A percentile compares a stretch with the other conserved stretches of the same genome.
phyloP scores from a whole-genome alignment of 2,113 vertebrate species.

The Bothrops jararaca region DNA sequence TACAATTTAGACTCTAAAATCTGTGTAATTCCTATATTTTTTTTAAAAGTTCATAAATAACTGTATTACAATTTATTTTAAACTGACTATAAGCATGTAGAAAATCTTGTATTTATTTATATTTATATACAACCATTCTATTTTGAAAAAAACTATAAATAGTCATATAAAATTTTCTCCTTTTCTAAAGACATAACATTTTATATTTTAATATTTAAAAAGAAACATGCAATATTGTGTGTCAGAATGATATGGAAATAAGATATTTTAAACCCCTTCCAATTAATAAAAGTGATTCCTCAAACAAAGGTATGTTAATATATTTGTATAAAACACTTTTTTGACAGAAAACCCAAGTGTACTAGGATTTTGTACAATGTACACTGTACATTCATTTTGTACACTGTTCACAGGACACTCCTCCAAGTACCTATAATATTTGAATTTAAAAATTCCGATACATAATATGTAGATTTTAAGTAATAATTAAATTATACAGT shows the following conservation, averaged over 20 bases:
- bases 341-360: neutral
- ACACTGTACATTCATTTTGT: neutral
- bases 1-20: neutral
- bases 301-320: conserved; percentile 21
- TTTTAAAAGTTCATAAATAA: conserved; percentile 19
- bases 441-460: conserved; percentile 61
- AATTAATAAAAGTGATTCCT: neutral
- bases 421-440: conserved; percentile 52
- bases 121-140: neutral
- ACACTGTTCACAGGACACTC: conserved; percentile 18
- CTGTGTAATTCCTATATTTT: conserved; percentile 16
- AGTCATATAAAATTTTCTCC: neutral
- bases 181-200: neutral
- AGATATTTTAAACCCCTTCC: conserved; percentile 16
- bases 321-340: conserved; percentile 42
- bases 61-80: neutral
- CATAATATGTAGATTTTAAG: conserved; percentile 57
- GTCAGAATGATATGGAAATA: neutral
- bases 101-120: neutral
- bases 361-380: neutral
- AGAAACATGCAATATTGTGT: conserved; percentile 17
- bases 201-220: conserved; percentile 2
- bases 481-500: conserved; percentile 67
- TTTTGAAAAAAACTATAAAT: conserved; percentile 17
- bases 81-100: neutral